Percentiles rank a stretch among this genome's conserved stretches.
Conservation (phyloP, 2,888 invertebrate genomes). For the Muscina levida region DNA sequence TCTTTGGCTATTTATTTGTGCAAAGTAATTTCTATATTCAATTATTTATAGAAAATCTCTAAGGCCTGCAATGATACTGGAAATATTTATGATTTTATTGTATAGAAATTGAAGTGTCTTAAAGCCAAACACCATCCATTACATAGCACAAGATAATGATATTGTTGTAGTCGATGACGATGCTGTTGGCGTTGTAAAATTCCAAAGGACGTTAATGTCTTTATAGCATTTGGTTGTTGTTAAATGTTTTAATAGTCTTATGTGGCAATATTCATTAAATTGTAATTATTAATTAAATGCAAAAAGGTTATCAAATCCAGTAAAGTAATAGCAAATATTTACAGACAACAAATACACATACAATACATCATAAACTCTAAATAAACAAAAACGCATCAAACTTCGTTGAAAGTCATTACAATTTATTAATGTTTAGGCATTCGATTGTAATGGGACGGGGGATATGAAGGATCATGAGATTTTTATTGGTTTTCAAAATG, state of each 20-base stretch:
- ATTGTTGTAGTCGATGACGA: too few species aligned
- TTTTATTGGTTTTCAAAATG: constrained; percentile 9
- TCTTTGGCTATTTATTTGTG: constrained; percentile 32
- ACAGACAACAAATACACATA: background rate
- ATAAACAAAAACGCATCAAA: background rate
- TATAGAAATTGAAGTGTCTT: constrained; percentile 14
- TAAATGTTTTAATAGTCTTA: background rate
- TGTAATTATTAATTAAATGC: constrained; percentile 44
- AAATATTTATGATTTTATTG: constrained; percentile 36
- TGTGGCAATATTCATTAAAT: constrained; percentile 19
- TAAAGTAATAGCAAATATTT: constrained; percentile 19
- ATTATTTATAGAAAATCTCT: constrained; percentile 46
- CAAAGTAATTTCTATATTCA: constrained; percentile 55
- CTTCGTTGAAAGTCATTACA: background rate
- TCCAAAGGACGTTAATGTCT: background rate
- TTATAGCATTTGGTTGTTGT: background rate
- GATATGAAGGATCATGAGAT: too few species aligned
- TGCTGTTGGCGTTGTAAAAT: background rate
- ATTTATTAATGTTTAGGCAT: constrained; percentile 8
- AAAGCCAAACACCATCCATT: background rate
- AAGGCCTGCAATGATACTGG: background rate
- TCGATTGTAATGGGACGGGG: background rate
- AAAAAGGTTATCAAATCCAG: constrained; percentile 15
- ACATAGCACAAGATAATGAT: too few species aligned
- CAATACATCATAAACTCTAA: background rate